phyloP scores from a whole-genome alignment of 2,888 invertebrate species.

The Lithosia quadra region DNA sequence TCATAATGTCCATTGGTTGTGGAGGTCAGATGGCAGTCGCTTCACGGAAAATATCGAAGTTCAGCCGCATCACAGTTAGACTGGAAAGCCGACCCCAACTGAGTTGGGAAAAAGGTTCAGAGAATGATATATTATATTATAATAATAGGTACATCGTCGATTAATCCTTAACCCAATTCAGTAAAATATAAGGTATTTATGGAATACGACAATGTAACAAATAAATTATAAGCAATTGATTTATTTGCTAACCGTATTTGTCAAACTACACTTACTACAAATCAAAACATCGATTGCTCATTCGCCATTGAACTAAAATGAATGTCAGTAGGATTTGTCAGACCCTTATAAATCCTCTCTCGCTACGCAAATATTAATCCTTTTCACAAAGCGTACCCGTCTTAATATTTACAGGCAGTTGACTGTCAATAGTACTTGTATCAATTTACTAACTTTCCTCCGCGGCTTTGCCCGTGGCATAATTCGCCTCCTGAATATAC shows the following conservation, averaged over 20 bases:
- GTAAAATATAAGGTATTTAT: not conserved
- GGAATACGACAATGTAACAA: not conserved
- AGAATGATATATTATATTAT: no score
- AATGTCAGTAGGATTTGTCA: slow-evolving; percentile 4
- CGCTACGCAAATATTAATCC: slow-evolving; percentile 4
- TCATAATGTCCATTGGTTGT: no score
- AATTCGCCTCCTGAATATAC: no score
- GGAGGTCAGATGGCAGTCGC: no score
- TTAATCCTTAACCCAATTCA: no score
- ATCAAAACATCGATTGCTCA: not conserved
- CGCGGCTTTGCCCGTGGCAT: no score
- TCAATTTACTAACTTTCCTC: no score
- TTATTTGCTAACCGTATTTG: not conserved
- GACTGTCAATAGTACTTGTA: not conserved
- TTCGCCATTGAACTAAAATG: not conserved
- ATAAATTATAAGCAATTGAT: not conserved
- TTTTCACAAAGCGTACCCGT: slow-evolving; percentile 2
- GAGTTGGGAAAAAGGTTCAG: no score
- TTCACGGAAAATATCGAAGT: no score
- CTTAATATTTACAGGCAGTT: not conserved
- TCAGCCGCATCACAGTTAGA: no score
- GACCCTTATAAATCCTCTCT: slow-evolving; percentile 2
- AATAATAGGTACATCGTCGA: no score
- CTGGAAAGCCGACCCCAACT: no score
- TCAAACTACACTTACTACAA: not conserved